A percentile compares a stretch with the other conserved stretches of the same genome.
Conservation (phyloP, 2,113 vertebrate genomes). For the Notechis scutatus region DNA sequence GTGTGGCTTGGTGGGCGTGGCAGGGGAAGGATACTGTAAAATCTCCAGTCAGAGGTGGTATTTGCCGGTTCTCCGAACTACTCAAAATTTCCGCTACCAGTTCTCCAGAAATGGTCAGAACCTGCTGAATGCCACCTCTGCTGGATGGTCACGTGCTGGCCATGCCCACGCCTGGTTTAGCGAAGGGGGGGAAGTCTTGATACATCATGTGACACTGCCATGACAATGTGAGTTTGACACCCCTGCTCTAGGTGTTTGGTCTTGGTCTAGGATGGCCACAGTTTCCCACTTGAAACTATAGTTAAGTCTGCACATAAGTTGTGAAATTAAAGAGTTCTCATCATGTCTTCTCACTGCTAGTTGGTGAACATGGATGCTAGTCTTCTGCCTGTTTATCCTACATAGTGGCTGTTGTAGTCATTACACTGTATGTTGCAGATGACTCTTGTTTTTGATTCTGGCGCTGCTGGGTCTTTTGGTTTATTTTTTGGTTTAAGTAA, state of each 20-base stretch:
- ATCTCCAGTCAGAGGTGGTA: no score
- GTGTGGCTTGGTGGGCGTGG: no score
- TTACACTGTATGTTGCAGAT: neutral
- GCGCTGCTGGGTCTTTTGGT: neutral
- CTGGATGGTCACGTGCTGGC: no score
- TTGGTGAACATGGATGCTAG: neutral
- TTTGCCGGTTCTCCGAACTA: no score
- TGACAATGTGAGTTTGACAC: no score
- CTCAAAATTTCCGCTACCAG: no score
- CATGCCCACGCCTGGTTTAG: no score
- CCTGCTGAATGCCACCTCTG: no score
- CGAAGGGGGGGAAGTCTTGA: no score
- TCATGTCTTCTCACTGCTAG: neutral
- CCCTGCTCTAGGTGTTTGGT: neutral
- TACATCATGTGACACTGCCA: no score
- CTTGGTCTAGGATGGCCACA: neutral
- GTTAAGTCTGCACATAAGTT: neutral
- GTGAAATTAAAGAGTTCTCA: neutral
- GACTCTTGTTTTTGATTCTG: neutral
- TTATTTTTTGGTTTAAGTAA: neutral
- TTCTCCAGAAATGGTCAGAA: no score
- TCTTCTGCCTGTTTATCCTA: neutral
- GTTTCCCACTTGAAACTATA: neutral
- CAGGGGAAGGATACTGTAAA: no score
- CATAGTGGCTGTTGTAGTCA: neutral